Evolutionary conservation across 92 coral and sea anemone genomes (phyloP).

Genomic region (Nematostella vectensis): DNA sequence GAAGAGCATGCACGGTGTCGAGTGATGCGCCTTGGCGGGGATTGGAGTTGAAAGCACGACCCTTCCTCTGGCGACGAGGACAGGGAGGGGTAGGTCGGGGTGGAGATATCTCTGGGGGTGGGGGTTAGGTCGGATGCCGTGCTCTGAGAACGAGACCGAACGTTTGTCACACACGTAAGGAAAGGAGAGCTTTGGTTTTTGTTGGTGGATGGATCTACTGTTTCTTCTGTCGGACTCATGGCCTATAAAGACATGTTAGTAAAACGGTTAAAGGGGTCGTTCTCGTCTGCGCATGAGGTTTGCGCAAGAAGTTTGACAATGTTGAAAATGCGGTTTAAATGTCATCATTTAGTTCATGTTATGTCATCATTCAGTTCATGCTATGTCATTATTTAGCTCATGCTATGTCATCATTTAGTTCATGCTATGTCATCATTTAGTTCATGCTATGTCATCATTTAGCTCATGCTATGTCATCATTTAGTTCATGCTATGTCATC

Average conservation of each 20-base stretch:
- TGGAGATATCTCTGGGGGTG: conserved; percentile 1
- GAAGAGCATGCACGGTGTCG: conserved; percentile 53
- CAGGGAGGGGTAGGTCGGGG: conserved; percentile 8
- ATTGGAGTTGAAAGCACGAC: conserved; percentile 49
- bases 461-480: too few relatives aligned
- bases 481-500: too few relatives aligned
- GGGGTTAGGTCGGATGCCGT: conserved; percentile 52
- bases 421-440: too few relatives aligned
- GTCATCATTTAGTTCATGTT: too few relatives aligned
- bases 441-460: too few relatives aligned
- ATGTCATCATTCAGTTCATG: too few relatives aligned
- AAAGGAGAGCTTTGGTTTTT: conserved; percentile 81
- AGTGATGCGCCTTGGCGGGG: conserved; percentile 60
- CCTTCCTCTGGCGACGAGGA: conserved; percentile 50
- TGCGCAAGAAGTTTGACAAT: too few relatives aligned
- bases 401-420: too few relatives aligned
- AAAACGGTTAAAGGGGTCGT: background rate
- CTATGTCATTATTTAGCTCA: too few relatives aligned
- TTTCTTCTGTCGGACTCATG: conserved; percentile 18
- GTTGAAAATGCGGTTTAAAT: too few relatives aligned
- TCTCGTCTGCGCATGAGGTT: conserved; percentile 34
- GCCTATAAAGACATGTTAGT: too few relatives aligned
- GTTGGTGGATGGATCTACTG: conserved; percentile 3
- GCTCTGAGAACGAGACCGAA: conserved; percentile 76
- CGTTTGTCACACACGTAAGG: conserved; percentile 48